phyloP scores from a whole-genome alignment of 2,888 invertebrate species.

The Pristionchus arcanus region DNA sequence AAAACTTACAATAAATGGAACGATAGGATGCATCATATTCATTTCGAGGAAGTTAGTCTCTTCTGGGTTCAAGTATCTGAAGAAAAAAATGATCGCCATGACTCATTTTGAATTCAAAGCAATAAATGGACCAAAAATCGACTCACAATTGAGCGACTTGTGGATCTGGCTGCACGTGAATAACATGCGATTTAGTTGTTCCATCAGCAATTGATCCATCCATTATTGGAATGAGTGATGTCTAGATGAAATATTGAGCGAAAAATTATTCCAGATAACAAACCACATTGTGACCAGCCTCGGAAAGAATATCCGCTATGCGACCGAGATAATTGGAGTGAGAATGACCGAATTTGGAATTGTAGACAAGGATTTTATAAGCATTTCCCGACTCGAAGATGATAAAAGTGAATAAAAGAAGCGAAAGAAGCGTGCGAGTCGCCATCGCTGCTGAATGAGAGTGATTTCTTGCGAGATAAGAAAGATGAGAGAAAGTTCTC shows the following conservation, averaged over 20 bases:
- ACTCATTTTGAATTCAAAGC: too few species aligned
- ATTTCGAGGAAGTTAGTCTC: not conserved
- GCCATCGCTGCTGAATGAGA: too few species aligned
- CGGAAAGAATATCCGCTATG: conserved; percentile 61
- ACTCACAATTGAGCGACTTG: too few species aligned
- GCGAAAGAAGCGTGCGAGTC: too few species aligned
- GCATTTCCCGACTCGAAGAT: not conserved
- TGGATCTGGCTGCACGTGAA: too few species aligned
- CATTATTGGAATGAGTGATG: not conserved
- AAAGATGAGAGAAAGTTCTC: too few species aligned
- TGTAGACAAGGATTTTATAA: conserved; percentile 62
- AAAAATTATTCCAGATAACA: not conserved
- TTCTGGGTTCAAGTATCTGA: not conserved
- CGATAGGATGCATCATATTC: not conserved
- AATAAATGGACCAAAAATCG: too few species aligned
- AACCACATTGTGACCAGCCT: conserved; percentile 63
- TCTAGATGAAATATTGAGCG: too few species aligned
- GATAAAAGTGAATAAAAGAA: too few species aligned
- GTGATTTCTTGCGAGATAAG: too few species aligned
- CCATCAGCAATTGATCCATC: not conserved
- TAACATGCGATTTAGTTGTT: not conserved
- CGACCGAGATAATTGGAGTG: conserved; percentile 62
- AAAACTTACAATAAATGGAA: not conserved
- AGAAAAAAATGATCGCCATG: too few species aligned
- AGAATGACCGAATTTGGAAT: conserved; percentile 61